Base-by-base conservation (phyloP, 2,113 vertebrate genomes). In the Datnioides undecimradiatus region DNA sequence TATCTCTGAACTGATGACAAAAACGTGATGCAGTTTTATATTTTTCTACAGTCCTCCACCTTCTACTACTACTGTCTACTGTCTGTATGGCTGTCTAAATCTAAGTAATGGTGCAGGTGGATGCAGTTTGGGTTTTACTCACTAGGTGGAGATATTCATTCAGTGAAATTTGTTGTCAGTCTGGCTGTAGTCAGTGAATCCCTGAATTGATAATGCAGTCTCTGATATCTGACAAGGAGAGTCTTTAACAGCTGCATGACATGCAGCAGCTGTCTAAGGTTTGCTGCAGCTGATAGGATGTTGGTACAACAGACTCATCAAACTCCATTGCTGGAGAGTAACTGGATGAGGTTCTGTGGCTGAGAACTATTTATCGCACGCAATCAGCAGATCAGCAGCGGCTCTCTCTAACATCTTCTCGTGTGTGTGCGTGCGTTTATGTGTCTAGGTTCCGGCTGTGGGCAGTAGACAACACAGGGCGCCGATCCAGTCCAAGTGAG, bases 401-500 rank as follows among this genome's bases (percentile, higher is more conserved):
- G 29, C 33, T 3, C 65, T 8, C 19, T 12, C 2, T 8, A 45
- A 25, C 34, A n/a, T 27, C 12, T 51, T 1, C 0, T 8, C 41
- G 12, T 48, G 19, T 52, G 57, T 41, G 7, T 45, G 9, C 69
- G 60, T 70, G 51, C 59, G 27, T 85, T 3, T 60, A 3, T 81
- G 59, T 55, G 51, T 41, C 8, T 52, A 99, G 98, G 97, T 99
- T 99, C 91, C 96, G 97, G 0, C 94, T 99, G 57, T 99, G 98
- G 97, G 97, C 97, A 48, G 97, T 99, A 0, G 98, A 99, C 91
- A 99, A 97, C 93, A 99, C 97, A 1, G 98, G 98, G 3, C 94
- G 98, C 0, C 96, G 97, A 5, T 99, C 98, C 63, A 95, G 95
- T 79, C 97, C 97, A 8, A 99, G 96, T 27, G 97, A 98, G 25